Evolutionary conservation across 2,113 vertebrate species (phyloP), one percentile per base, ranked within the genome.

Genomic region (Mystacornis crossleyi): DNA sequence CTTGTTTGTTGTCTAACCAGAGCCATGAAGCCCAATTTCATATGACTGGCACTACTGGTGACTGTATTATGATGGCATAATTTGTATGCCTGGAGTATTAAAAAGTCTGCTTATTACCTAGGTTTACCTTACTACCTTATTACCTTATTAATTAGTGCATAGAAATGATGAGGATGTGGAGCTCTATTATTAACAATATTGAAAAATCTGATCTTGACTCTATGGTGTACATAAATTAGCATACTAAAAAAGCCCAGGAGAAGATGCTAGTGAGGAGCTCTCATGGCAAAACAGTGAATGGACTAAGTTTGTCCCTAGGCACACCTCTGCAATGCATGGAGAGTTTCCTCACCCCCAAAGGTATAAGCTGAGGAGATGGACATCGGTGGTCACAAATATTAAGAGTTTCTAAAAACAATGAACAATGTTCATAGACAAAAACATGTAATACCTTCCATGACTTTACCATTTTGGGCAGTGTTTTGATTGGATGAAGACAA

Each of bases 201-300:
- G 20, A 62, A 34, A 84, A 84, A 82, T 53, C 12, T 47, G 43
- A 81, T 31, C 19, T 47, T 65, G n/a, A 28, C 14, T 69, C 67
- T 86, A 16, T 6, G 1, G 1, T 14, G 57, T 28, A 26, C 1
- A 1, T 7, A 31, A 9, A 14, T 17, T 12, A 36, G 4, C 0
- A 1, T 17, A 64, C 4, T 20, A 57, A 48, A 34, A 89, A 67
- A 42, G 67, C 12, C 45, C 43, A 57, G 16, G 6, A 72, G 40
- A 53, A 65, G 72, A 61, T 53, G n/a, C 1, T 86, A 34, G 26
- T 61, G 33, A 54, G n/a, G 14, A 45, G 6, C 10, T 66, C 70
- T 79, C 53, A 21, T 10, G 53, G 47, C 18, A 64, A 34, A 79
- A 14, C 17, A 60, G 28, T 19, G 12, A 61, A 40, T 1, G 29